A percentile compares a stretch with the other conserved stretches of the same genome.
These are phyloP conservation scores for Paraescarpia echinospica DNA, from an alignment of 1,140 invertebrate genomes.

Conservation along the genomic window DNA sequence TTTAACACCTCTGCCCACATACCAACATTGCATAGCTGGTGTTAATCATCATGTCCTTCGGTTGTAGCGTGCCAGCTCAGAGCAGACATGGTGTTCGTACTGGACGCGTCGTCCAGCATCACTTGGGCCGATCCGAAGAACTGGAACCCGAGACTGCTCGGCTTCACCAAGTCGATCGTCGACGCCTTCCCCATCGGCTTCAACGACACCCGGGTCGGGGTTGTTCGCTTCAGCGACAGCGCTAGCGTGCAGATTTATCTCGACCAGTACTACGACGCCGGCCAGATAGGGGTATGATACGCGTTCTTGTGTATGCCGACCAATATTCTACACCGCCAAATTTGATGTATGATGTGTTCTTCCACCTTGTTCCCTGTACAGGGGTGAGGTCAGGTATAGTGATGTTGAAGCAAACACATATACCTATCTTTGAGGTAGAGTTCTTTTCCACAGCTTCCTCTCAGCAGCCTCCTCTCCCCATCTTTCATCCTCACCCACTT, in stretches of 20 bases:
- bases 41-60: neutral
- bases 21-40: neutral
- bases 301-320: neutral
- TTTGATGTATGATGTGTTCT: too few species aligned
- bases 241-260: constrained; percentile 12
- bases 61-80: neutral
- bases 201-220: constrained; percentile 19
- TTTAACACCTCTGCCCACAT: neutral
- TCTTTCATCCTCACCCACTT: too few species aligned
- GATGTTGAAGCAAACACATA: too few species aligned
- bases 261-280: constrained; percentile 16
- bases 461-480: too few species aligned
- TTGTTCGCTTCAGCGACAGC: constrained; percentile 16
- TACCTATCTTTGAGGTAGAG: too few species aligned
- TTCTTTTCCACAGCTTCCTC: too few species aligned
- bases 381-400: too few species aligned
- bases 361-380: too few species aligned
- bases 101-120: constrained; percentile 22
- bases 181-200: constrained; percentile 14
- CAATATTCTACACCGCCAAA: too few species aligned
- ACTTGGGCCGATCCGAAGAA: neutral
- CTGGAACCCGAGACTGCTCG: constrained; percentile 3
- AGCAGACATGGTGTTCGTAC: constrained; percentile 23
- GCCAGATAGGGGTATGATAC: neutral
- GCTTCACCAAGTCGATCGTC: constrained; percentile 14